These are phyloP conservation scores for Peribatodes rhomboidaria DNA, from an alignment of 2,888 invertebrate genomes.

Conservation along the genomic window DNA sequence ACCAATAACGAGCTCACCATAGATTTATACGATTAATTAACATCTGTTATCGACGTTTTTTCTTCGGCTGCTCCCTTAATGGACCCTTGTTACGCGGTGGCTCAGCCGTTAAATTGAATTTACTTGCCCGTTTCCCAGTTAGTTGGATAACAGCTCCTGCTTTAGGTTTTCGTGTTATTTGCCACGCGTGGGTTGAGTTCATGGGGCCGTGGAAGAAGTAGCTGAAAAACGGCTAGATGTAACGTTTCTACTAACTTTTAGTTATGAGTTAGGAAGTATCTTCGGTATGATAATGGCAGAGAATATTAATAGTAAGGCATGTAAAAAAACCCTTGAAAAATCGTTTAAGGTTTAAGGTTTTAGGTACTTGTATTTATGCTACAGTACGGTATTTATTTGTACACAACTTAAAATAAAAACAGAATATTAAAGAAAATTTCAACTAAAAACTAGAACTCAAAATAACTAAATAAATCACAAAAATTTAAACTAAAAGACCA, in stretches of 20 bases:
- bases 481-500: too few relatives aligned
- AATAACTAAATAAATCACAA: too few relatives aligned
- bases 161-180: conserved; percentile 51
- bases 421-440: too few relatives aligned
- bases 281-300: not conserved
- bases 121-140: conserved; percentile 56
- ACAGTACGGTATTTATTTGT: too few relatives aligned
- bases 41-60: conserved; percentile 80
- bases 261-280: not conserved
- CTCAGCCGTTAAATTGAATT: conserved; percentile 78
- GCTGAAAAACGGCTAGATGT: not conserved
- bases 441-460: too few relatives aligned
- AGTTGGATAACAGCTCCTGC: conserved; percentile 44
- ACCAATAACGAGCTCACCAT: conserved; percentile 50
- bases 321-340: too few relatives aligned
- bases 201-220: not conserved
- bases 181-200: conserved; percentile 12
- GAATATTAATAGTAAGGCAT: too few relatives aligned
- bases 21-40: conserved; percentile 81
- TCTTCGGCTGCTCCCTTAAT: conserved; percentile 73
- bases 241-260: not conserved
- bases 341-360: too few relatives aligned
- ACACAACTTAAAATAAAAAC: too few relatives aligned
- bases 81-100: conserved; percentile 67
- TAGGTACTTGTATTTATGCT: too few relatives aligned